A percentile compares a stretch with the other conserved stretches of the same genome.
These are phyloP conservation scores for Sebastes itinus DNA, from an alignment of 2,797 vertebrate species.

Conservation along the genomic window DNA sequence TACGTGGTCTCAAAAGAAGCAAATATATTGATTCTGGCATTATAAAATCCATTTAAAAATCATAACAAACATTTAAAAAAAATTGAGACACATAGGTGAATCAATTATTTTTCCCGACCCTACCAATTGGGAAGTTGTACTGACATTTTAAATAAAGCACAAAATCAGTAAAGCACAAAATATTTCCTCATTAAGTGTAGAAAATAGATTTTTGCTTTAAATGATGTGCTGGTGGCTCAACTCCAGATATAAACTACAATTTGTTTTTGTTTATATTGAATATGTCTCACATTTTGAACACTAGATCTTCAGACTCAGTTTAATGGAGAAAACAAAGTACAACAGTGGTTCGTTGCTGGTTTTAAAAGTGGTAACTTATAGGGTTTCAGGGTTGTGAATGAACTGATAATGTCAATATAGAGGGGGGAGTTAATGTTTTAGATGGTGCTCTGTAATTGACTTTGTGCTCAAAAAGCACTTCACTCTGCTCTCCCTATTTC, in stretches of 20 bases:
- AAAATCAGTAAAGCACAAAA: background rate
- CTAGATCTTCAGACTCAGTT: background rate
- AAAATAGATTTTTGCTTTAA: background rate
- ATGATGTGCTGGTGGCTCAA: background rate
- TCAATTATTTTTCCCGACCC: no score
- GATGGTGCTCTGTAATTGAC: conserved; percentile 58
- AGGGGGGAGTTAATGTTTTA: conserved; percentile 37
- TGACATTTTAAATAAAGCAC: background rate
- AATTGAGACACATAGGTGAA: no score
- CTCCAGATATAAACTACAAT: background rate
- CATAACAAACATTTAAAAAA: no score
- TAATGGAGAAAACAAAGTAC: background rate
- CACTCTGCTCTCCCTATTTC: conserved; percentile 13
- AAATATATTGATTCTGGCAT: no score
- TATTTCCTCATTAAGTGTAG: background rate
- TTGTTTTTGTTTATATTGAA: background rate
- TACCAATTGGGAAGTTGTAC: background rate
- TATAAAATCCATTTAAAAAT: no score
- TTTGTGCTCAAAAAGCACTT: conserved; percentile 57
- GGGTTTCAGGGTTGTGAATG: conserved; percentile 33
- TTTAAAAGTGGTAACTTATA: conserved; percentile 12
- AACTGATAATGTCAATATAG: conserved; percentile 34
- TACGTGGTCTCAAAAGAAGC: no score
- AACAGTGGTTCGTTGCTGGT: background rate
- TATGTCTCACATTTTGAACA: background rate